A percentile compares a stretch with the other conserved stretches of the same genome.
phyloP scores from a whole-genome alignment of 2,797 vertebrate species.

The Oryzias sinensis region DNA sequence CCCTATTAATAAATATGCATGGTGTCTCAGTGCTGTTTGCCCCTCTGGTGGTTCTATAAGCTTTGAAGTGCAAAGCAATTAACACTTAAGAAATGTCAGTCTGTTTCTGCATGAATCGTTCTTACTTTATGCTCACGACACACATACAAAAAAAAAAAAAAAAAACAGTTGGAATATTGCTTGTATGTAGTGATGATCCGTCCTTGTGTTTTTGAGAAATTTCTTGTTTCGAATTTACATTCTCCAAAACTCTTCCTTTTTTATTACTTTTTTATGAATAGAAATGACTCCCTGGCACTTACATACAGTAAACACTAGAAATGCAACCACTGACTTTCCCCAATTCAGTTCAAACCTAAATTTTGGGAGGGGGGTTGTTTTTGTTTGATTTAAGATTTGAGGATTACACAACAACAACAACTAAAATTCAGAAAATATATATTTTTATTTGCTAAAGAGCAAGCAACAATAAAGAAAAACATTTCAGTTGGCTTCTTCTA shows the following conservation, averaged over 20 bases:
- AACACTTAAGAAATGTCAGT: slow-evolving; percentile 62
- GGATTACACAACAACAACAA: no score
- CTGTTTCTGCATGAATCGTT: slow-evolving; percentile 43
- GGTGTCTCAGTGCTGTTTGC: slow-evolving; percentile 38
- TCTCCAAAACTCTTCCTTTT: not conserved
- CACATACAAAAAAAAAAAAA: slow-evolving; percentile 12
- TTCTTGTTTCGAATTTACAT: not conserved
- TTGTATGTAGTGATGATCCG: slow-evolving; percentile 16
- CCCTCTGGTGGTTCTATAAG: slow-evolving; percentile 49
- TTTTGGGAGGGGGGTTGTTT: no score
- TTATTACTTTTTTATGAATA: not conserved
- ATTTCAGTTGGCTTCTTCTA: no score
- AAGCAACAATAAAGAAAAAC: no score
- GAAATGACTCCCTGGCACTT: slow-evolving; percentile 2
- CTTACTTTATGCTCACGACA: slow-evolving; percentile 14
- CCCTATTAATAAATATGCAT: slow-evolving; percentile 62
- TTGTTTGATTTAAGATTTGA: no score
- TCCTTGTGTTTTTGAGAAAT: not conserved
- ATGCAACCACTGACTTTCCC: no score
- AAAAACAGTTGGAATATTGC: slow-evolving; percentile 15
- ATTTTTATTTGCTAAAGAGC: no score
- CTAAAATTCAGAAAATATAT: no score
- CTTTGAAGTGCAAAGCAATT: slow-evolving; percentile 79
- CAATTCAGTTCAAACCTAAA: no score
- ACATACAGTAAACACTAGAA: not conserved